These are phyloP conservation scores for Heloderma charlesbogerti DNA, from an alignment of 2,113 vertebrate genomes.

Conservation along the genomic window DNA sequence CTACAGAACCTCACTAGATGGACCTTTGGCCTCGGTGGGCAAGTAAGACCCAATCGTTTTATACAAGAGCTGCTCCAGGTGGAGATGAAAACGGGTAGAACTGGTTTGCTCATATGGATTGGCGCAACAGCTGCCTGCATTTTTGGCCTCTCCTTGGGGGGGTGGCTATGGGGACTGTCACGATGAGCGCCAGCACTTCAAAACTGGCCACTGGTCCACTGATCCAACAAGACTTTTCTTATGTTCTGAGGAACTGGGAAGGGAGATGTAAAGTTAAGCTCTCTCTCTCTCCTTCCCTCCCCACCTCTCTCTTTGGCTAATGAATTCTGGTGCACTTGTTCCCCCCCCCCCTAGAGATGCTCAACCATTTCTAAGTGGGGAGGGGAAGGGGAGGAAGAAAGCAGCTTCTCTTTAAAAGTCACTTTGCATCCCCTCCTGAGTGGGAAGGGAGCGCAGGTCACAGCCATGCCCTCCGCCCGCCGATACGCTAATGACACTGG, in stretches of 20 bases:
- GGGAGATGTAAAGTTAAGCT: too few relatives aligned
- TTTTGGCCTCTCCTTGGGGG: too few relatives aligned
- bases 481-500: conserved; percentile 73
- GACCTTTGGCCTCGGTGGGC: too few relatives aligned
- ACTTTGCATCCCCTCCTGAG: conserved; percentile 71
- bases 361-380: conserved; percentile 68
- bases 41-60: too few relatives aligned
- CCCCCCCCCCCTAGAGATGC: conserved; percentile 36
- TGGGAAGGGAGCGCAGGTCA: conserved; percentile 71
- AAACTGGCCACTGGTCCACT: too few relatives aligned
- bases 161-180: too few relatives aligned
- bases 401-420: conserved; percentile 73
- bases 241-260: background rate
- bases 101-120: too few relatives aligned
- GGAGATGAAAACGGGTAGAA: too few relatives aligned
- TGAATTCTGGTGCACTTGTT: conserved; percentile 60
- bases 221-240: background rate
- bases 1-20: too few relatives aligned
- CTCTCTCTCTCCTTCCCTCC: conserved; percentile 27
- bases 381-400: background rate
- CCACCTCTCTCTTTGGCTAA: conserved; percentile 53
- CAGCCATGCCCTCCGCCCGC: conserved; percentile 71
- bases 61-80: too few relatives aligned
- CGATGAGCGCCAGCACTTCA: too few relatives aligned
- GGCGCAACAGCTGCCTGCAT: too few relatives aligned